Base-by-base conservation (phyloP, 2,888 invertebrate genomes). In the Masnerella sp. region DNA sequence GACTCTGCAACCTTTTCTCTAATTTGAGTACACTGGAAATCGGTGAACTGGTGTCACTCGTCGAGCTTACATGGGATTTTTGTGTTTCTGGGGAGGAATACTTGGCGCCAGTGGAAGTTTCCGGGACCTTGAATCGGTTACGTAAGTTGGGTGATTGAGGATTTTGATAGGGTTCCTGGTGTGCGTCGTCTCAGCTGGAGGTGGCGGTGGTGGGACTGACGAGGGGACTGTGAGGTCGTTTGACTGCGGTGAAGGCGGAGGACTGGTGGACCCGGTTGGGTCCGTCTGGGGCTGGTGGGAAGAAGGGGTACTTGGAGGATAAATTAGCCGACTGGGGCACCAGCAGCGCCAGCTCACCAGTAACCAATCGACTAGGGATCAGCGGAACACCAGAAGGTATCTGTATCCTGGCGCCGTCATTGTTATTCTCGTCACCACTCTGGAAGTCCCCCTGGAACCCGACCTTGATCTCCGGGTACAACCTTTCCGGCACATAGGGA, bases 141-240 rank as follows among this genome's bases (percentile, higher is more conserved):
- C 69, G 77, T 7, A 76, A 74, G 51, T 76, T 80, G 3, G 84
- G 84, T 2, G 84, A 84, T 1, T 82, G 79, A 0, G 80, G 79
- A 34, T 79, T 80, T 2, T 80, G 82, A 62, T 81, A 82, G 7
- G 75, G 78, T 11, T 88, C 88, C 0, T 90, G 90, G 36, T 88
- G 85, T 18, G 81, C 86, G 9, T 90, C 90, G 32, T 89, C 88
- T 77, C 91, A 91, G 51, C 92, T 92, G 4, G 92, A 92, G 40
- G 91, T 91, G 38, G 93, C 93, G 0, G 93, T 92, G 12, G 92
- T 87, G 0, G 94, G 94, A 79, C 94, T 94, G 9, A 93, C 82
- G 0, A 93, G 92, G 0, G 94, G 94, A 82, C 93, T 93, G 67
- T 90, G 89, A 0, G 89, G 88, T 80, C 88, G 88, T 32, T 86